Base-by-base conservation (phyloP, 2,113 vertebrate genomes). In the Notarius lentiginosus region DNA sequence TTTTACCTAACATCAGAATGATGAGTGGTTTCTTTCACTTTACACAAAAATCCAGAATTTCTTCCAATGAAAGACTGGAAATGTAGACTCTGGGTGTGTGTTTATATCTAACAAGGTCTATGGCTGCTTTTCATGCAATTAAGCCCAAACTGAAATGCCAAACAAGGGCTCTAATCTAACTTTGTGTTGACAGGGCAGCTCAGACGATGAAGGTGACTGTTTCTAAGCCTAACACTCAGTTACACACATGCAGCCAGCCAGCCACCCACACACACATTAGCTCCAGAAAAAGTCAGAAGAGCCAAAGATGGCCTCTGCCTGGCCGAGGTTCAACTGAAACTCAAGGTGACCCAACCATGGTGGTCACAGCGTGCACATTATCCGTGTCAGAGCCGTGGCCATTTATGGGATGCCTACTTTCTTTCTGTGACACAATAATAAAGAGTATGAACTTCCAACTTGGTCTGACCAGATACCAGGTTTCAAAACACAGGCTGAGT, bases 321-420 rank as follows among this genome's bases (percentile, higher is more conserved):
- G 84, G 86, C 84, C 80, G 5, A 18, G 5, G 87, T 77, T 88
- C 75, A 88, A 84, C n/a, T 76, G 58, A 84, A 34, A 55, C 55
- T 90, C 84, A 88, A 90, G 89, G 84, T 90, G 75, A 90, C 84
- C 81, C 53, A 63, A 20, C 68, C 63, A 20, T 75, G 65, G 18
- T 51, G 53, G 41, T 22, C 66, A 73, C 55, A 87, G 79, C 79
- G 63, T 41, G 65, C 49, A 56, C 49, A 27, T 41, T 53, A 76
- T 89, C 68, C 12, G 55, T 27, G 41, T 65, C 41, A 76, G 65
- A 51, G 70, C 22, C 47, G 73, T 55, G n/a, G 61, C 76, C 63
- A 79, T 79, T 68, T 68, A 24, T 70, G 24, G 20, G 10, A 30
- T 24, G 70, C 41, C 61, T 24, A 51, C 55, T 80, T 68, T 53